A percentile compares a stretch with the other conserved stretches of the same genome.
Conservation (phyloP, 2,113 vertebrate species). For the Callipepla squamata region DNA sequence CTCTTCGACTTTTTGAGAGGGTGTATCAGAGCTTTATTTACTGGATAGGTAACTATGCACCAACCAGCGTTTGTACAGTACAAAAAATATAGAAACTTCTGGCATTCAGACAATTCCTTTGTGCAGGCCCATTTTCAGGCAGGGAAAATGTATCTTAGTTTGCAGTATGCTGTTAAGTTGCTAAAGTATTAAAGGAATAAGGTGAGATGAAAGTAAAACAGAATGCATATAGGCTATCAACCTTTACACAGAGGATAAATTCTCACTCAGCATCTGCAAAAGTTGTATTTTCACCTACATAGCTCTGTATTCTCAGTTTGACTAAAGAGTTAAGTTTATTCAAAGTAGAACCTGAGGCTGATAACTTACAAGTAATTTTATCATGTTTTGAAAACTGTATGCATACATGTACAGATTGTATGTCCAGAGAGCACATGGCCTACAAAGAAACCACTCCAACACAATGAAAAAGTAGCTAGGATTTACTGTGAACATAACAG, state of each 20-base stretch:
- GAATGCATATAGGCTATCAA: background rate
- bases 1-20: background rate
- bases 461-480: background rate
- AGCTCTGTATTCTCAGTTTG: background rate
- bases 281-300: background rate
- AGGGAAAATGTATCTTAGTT: background rate
- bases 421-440: no score
- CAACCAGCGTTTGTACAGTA: background rate
- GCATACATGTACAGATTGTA: background rate
- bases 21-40: background rate
- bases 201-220: background rate
- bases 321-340: background rate
- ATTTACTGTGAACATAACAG: background rate
- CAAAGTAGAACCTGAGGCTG: background rate
- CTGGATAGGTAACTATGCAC: background rate
- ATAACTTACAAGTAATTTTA: background rate
- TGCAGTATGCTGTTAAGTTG: background rate
- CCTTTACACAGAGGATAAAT: background rate
- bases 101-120: background rate
- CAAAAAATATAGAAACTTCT: background rate
- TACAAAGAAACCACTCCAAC: background rate
- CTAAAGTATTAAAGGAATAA: background rate
- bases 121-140: background rate
- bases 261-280: background rate
- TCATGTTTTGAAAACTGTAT: background rate